Evolutionary conservation across 2,113 vertebrate genomes (phyloP), one percentile per base, ranked within the genome.

Genomic region (Danionella cerebrum): DNA sequence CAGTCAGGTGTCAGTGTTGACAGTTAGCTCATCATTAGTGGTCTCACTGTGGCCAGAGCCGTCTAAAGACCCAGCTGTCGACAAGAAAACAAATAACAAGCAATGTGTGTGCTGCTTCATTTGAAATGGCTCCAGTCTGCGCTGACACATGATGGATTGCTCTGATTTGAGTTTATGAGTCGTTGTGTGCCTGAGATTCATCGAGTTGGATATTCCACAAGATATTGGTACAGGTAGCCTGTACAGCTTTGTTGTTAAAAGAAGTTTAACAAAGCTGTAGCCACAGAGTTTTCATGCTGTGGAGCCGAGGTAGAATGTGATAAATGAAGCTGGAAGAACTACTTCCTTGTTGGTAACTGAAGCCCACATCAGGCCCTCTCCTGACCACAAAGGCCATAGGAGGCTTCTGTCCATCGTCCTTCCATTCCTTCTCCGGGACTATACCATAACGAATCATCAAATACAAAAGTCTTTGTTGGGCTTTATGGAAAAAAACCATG

Each of bases 1-100:
- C 36, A 44, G 14, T 19, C 25, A 19, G 57, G 31, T 60, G 39
- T n/a, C 6, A 10, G 48, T 24, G 42, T 68, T 47, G 19, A 47
- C 65, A 48, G 51, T 68, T 58, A 25, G 58, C 31, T 35, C 53
- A 47, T 68, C 41, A 58, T 68, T 68, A 68, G 41, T 57, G 65
- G 25, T 45, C 39, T 45, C 5, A 7, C 14, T 60, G 10, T 60
- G 57, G 57, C 57, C 57, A 25, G 35, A 47, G 5, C 22, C 7
- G 45, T 12, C 65, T n/a, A 57, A 42, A 66, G 36, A 38, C 22
- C 16, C 16, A 21, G 25, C 39, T 45, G 25, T 31, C 57, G 41
- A 31, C 42, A 60, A 45, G 14, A 1, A 11, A 45, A 45, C 5
- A 60, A 60, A 60, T 60, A 45, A 45, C 39, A 44, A 60, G 25